Evolutionary conservation across 2,797 vertebrate species (phyloP).

Genomic region (Cynodonichthys magdalenae): DNA sequence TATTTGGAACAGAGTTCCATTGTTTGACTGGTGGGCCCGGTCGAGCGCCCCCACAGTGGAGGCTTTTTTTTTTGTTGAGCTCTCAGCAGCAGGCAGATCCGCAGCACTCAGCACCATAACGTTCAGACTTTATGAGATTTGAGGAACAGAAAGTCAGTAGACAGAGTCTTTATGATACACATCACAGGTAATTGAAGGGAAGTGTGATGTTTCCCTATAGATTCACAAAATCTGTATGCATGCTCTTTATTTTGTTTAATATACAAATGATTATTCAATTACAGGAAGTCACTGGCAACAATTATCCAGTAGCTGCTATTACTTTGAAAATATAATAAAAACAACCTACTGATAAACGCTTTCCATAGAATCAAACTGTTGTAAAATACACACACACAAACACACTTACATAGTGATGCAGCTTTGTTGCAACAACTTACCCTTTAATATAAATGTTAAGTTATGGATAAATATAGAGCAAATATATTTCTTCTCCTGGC

Average conservation of each 20-base stretch:
- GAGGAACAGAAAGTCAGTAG: conserved; percentile 29
- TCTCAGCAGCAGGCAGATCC: conserved; percentile 66
- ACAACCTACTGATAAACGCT: too few relatives aligned
- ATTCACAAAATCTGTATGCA: too few relatives aligned
- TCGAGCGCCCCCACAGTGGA: conserved; percentile 60
- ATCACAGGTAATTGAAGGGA: conserved; percentile 31
- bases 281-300: too few relatives aligned
- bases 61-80: conserved; percentile 70
- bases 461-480: background rate
- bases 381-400: too few relatives aligned
- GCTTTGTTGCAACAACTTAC: background rate
- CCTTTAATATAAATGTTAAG: background rate
- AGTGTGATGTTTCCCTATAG: conserved; percentile 26
- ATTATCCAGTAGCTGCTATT: too few relatives aligned
- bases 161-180: conserved; percentile 13
- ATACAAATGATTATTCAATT: too few relatives aligned
- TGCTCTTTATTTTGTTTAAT: background rate
- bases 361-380: too few relatives aligned
- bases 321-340: too few relatives aligned
- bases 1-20: conserved; percentile 75
- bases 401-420: background rate
- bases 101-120: conserved; percentile 63
- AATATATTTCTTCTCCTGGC: background rate
- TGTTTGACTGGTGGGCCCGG: conserved; percentile 61
- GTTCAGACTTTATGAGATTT: conserved; percentile 45